These are phyloP conservation scores for Oceanites oceanicus DNA, from an alignment of 2,113 vertebrate genomes.

Conservation along the genomic window DNA sequence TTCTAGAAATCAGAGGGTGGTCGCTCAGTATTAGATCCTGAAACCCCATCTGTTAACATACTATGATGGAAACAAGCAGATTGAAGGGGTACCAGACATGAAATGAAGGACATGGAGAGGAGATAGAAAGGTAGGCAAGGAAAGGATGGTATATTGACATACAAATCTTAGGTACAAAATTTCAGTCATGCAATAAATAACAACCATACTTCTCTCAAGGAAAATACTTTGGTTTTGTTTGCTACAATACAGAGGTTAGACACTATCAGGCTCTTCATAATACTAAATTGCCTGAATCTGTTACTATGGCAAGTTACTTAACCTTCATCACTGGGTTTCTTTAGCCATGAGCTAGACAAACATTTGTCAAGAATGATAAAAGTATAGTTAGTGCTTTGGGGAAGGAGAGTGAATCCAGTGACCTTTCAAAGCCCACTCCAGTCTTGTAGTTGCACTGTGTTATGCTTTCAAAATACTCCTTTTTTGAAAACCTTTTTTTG, in stretches of 20 bases:
- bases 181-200: background rate
- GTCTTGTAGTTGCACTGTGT: background rate
- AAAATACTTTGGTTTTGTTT: background rate
- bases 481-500: background rate
- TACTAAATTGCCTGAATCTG: background rate
- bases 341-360: background rate
- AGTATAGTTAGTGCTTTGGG: background rate
- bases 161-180: background rate
- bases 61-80: background rate
- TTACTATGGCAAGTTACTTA: background rate
- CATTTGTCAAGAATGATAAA: background rate
- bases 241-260: background rate
- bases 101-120: background rate
- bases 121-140: background rate
- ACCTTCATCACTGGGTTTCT: background rate
- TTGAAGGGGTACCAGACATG: background rate
- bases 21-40: background rate
- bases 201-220: background rate
- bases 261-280: background rate
- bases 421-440: background rate
- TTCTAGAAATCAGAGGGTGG: background rate
- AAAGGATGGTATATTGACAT: background rate
- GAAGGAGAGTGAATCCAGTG: too few relatives aligned
- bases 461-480: background rate
- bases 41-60: background rate